phyloP scores from a whole-genome alignment of 2,113 vertebrate species.

The Choloepus hoffmanni region DNA sequence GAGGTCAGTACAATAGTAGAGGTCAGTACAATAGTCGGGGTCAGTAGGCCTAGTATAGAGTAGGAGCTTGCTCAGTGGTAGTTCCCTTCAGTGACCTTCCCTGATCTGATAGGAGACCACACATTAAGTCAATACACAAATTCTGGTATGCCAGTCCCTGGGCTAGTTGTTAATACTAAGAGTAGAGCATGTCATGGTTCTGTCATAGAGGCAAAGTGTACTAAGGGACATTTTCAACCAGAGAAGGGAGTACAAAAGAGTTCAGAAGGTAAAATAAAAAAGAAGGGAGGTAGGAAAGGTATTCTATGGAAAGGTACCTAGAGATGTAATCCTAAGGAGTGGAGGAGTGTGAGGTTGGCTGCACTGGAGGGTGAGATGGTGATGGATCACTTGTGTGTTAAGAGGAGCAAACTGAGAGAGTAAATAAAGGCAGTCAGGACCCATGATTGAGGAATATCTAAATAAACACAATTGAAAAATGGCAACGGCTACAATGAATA shows the following conservation, averaged over 20 bases:
- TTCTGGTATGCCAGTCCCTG: background rate
- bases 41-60: background rate
- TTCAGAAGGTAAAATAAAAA: background rate
- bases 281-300: too few species aligned
- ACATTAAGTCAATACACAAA: background rate
- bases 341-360: too few species aligned
- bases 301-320: background rate
- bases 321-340: fast-evolving
- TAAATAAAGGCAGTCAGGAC: background rate
- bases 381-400: background rate
- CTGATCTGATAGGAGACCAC: background rate
- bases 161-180: background rate
- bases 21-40: too few species aligned
- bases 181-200: fast-evolving
- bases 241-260: background rate
- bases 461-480: background rate
- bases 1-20: too few species aligned
- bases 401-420: background rate
- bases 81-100: background rate
- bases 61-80: background rate
- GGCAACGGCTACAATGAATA: background rate
- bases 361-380: background rate
- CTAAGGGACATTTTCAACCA: background rate
- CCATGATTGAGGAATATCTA: background rate
- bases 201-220: background rate